Base-by-base conservation (phyloP, 2,113 vertebrate species). In the Catharus fuscescens region DNA sequence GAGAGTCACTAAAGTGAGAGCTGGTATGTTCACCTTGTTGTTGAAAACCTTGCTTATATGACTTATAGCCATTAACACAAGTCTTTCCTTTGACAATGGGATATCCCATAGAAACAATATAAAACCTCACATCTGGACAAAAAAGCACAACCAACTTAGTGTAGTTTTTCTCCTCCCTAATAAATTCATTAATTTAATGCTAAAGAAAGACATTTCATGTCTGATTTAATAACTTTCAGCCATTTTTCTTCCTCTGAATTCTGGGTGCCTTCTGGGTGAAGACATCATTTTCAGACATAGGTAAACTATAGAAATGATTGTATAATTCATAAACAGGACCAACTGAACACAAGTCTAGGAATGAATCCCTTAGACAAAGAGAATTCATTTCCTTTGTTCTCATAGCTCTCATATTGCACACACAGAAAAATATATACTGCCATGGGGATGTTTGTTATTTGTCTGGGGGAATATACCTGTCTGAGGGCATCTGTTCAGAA, bases 31-130 rank as follows among this genome's bases (percentile, higher is more conserved):
- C 38, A 70, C 5, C 8, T 40, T 56, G 24, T 12, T 54, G 14
- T 3, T 80, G 71, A 70, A 80, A 90, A 31, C 3, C 2, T 34
- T 36, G 5, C 40, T 40, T 40, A 40, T 40, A 40, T 57, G 56
- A 83, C 20, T 82, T 76, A 42, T 0, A 73, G 36, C 17, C 24
- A 29, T 40, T 65, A 40, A 57, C 0, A 0, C 2, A 56, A 36
- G 3, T 26, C 23, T 26, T 88, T 57, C 31, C 8, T 82, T 64
- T 6, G 2, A 66, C 38, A 8, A 60, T 57, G 18, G 28, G n/a
- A 31, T 59, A 34, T 21, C 4, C 24, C 6, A 38, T 29, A 70
- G 28, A n/a, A 86, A 44, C 6, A 28, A 86, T 65, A 53, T 3
- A 11, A 88, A 92, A 88, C 23, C 2, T 26, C 44, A 45, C 18